A percentile compares a stretch with the other conserved stretches of the same genome.
These are phyloP conservation scores for Yponomeuta malinellus DNA, from an alignment of 2,888 invertebrate species.

Conservation along the genomic window DNA sequence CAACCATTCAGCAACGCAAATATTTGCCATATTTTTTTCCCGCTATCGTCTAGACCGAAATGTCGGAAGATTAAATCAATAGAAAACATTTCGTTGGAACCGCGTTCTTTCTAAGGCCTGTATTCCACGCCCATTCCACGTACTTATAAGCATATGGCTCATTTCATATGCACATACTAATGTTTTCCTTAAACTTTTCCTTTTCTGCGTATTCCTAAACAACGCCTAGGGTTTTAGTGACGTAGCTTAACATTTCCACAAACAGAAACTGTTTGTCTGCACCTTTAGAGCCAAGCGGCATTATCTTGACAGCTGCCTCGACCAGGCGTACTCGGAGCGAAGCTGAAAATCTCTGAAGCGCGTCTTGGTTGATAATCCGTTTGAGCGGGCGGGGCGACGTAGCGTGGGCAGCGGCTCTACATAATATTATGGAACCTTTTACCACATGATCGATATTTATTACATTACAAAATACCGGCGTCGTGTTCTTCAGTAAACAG, in stretches of 20 bases:
- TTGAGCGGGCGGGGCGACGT: background rate
- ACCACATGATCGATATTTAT: background rate
- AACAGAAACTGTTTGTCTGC: background rate
- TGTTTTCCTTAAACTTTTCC: background rate
- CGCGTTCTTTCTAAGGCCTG: background rate
- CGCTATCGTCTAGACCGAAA: background rate
- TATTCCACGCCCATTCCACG: background rate
- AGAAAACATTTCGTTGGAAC: background rate
- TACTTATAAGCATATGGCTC: background rate
- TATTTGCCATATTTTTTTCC: too few species aligned
- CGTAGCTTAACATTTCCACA: background rate
- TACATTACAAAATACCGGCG: background rate
- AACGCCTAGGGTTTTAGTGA: background rate
- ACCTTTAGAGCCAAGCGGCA: background rate
- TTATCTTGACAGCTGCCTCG: background rate
- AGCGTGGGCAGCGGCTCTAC: background rate
- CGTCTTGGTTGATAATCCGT: background rate
- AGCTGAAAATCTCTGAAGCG: background rate
- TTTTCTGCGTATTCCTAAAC: background rate
- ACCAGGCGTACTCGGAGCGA: background rate
- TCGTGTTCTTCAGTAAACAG: background rate
- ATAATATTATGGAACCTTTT: background rate
- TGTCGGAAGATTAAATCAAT: background rate
- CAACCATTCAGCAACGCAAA: too few species aligned
- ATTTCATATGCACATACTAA: background rate